Base-by-base conservation (phyloP, 2,888 invertebrate species). In the Caenorhabditis sp. region DNA sequence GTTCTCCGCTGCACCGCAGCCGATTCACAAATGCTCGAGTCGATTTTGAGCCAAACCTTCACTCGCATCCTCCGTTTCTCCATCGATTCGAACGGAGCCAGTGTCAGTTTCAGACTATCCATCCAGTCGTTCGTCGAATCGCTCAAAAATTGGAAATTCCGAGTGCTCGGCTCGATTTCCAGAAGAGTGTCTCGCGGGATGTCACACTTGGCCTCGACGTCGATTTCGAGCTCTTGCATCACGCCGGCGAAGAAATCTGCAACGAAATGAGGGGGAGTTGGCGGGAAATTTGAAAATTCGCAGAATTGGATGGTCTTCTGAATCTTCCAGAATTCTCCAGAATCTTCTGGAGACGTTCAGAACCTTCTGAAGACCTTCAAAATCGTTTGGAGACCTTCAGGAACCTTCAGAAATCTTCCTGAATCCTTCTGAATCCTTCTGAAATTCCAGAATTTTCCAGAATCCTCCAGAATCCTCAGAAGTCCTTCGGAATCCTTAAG, bases 161-260 rank as follows among this genome's bases (percentile, higher is more conserved):
- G 69, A 10, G 63, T 24, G 10, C 47, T 41, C 5, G 74, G 61
- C 4, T 74, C 69, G 22, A 80, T 69, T 80, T 74, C 69, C n/a
- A 83, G 38, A 2, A 16, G 16, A 1, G 79, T 74, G 19, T 70
- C 79, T 16, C 59, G 31, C 10, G 63, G 70, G 61, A 86, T 79
- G 10, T 73, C 77, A 41, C 83, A 85, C 35, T 73, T 84, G 5
- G 86, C 83, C 28, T 86, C 82, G 10, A 86, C 61, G 28, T 72
- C 80, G 14, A 86, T 51, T 26, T 84, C 85, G 44, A 86, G 16
- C 28, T 70, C 28, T 44, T 86, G 86, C 35, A 82, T 69, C 4
- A 86, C 76, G 10, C 86, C 86, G 12, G 86, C 85, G 24, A 79
- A 75, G 59, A 84, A 84, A 49, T 83, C 86, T 86, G 74, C 35